Conservation (phyloP, 2,888 invertebrate species). For the Acrobasis suavella region DNA sequence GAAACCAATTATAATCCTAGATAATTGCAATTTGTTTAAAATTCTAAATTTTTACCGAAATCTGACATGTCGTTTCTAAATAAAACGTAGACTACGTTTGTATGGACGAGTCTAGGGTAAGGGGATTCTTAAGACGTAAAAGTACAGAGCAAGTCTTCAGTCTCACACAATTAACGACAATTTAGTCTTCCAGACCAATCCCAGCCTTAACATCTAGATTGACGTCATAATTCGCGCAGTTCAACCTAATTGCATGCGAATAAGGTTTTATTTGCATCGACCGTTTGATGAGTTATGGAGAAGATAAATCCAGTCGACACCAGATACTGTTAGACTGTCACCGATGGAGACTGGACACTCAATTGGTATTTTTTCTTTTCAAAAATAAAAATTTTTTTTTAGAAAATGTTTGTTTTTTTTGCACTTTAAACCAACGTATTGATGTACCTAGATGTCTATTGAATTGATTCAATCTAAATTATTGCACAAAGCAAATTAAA, state of each 20-base stretch:
- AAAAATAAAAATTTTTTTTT: not conserved
- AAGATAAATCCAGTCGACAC: conserved; percentile 16
- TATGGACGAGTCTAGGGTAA: too few species aligned
- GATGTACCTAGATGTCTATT: too few species aligned
- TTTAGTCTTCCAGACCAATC: conserved; percentile 2
- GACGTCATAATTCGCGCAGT: not conserved
- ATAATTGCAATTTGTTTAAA: too few species aligned
- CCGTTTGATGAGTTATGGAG: not conserved
- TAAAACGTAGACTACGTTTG: too few species aligned
- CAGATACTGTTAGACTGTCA: conserved; percentile 8
- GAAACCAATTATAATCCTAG: too few species aligned
- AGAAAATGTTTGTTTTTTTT: not conserved
- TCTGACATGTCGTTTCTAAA: too few species aligned
- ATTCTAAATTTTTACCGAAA: too few species aligned
- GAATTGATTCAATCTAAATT: not conserved
- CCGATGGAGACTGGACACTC: conserved; percentile 5
- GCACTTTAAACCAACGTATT: too few species aligned
- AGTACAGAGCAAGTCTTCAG: not conserved
- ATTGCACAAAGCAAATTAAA: too few species aligned
- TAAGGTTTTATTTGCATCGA: not conserved
- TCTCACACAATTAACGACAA: conserved; percentile 2
- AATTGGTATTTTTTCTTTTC: not conserved
- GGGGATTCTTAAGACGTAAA: too few species aligned
- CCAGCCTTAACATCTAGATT: not conserved
- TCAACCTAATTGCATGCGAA: not conserved